Percentiles rank a stretch among this genome's conserved stretches.
These are phyloP conservation scores for Eristalis arbustorum DNA, from an alignment of 2,888 invertebrate species.

Conservation along the genomic window DNA sequence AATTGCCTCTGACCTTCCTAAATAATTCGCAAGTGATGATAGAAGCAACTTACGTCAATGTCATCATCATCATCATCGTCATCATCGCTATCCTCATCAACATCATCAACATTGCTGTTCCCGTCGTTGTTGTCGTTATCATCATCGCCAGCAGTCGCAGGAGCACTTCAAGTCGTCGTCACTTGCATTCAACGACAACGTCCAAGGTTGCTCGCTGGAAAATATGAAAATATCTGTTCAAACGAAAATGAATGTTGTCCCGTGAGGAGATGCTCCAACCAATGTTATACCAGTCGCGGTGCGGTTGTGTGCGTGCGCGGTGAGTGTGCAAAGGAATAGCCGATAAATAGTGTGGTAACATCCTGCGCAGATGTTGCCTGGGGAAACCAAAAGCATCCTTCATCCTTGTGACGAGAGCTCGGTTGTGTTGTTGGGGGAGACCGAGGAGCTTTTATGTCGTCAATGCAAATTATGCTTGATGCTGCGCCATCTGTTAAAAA, in stretches of 20 bases:
- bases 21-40: conserved; percentile 55
- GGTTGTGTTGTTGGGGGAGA: neutral
- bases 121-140: neutral
- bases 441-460: conserved; percentile 30
- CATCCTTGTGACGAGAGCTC: neutral
- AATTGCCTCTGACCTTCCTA: conserved; percentile 56
- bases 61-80: conserved; percentile 30
- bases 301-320: neutral
- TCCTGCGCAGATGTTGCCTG: conserved; percentile 28
- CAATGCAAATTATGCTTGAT: conserved; percentile 33
- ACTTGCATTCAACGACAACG: conserved; percentile 26
- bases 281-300: conserved; percentile 45
- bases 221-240: conserved; percentile 46
- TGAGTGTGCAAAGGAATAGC: conserved; percentile 6
- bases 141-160: neutral
- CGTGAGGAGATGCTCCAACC: conserved; percentile 44
- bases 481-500: conserved; percentile 43
- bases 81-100: neutral
- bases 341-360: conserved; percentile 50
- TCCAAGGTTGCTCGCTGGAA: conserved; percentile 61
- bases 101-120: conserved; percentile 9
- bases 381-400: conserved; percentile 13
- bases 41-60: conserved; percentile 54
- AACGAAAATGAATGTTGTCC: conserved; percentile 50
- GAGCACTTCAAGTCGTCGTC: neutral